Base-by-base conservation (phyloP, 2,888 invertebrate genomes). In the Eristalis tenax region DNA sequence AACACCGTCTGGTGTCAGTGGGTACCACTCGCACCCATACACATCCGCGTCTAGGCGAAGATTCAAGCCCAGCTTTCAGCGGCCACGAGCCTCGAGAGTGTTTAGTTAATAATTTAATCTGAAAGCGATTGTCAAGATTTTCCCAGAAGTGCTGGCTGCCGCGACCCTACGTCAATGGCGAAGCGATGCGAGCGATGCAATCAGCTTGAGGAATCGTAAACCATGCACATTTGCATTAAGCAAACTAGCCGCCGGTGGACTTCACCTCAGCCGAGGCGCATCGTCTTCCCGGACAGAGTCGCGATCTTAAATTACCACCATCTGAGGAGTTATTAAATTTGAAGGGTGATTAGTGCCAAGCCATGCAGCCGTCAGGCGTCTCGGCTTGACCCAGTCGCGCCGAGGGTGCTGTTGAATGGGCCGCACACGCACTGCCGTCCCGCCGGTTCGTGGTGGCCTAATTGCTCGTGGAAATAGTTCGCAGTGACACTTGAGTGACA, bases 401-500 rank as follows among this genome's bases (percentile, higher is more conserved):
- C 6, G 59, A 59, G 59, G 23, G 13, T 59, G 26, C 26, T 6
- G 15, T 11, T 23, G 4, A 13, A 26, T 61, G 50, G 0, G 6
- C 1, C 6, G 50, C 50, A 8, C 50, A 50, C 50, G 50, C 50
- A 50, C 43, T 15, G 15, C 15, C 3, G 26, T 3, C 26, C 43
- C 50, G 18, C 4, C 18, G 5, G n/a, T 18, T 8, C 8, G 18
- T 81, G 50, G 18, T 50, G 50, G 50, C 8, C 50, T 18, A 50
- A 50, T n/a, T 50, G 50, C 18, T 2, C 50, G 50, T 82, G 78
- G 79, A 86, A 82, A 40, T 74, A 86, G 78, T 86, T 78, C 86
- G 75, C 78, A 83, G 66, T 86, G 86, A 70, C 86, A 86, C 83
- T 79, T 86, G 81, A 81, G 63, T 81, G 81, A 69, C 74, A 81